These are phyloP conservation scores for Vulpes vulpes DNA, from an alignment of 2,113 vertebrate genomes.

Conservation along the genomic window DNA sequence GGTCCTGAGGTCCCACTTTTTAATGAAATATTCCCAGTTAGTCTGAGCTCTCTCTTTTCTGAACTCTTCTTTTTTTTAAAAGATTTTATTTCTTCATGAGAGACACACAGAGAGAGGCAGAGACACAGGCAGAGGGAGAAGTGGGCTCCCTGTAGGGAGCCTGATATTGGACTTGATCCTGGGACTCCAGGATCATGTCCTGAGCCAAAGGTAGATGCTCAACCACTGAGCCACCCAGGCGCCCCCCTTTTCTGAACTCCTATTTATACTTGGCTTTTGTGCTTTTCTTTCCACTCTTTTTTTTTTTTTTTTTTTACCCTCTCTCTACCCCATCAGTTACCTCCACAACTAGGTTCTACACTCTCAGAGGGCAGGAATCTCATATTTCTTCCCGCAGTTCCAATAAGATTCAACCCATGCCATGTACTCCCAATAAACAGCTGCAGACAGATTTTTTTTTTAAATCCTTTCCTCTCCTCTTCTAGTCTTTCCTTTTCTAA, in stretches of 20 bases:
- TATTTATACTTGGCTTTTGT: background rate
- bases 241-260: background rate
- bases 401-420: background rate
- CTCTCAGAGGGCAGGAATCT: background rate
- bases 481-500: background rate
- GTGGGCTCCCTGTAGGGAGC: no score
- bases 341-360: background rate
- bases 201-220: no score
- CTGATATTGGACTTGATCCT: no score
- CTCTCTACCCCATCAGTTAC: background rate
- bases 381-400: background rate
- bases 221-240: no score
- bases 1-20: background rate
- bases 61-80: background rate
- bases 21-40: background rate
- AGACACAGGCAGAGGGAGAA: no score
- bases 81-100: no score
- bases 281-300: background rate
- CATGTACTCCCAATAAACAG: background rate
- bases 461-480: background rate
- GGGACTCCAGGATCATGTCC: no score
- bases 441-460: background rate
- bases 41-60: background rate
- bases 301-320: background rate
- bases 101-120: no score